Evolutionary conservation across 1,140 invertebrate species (phyloP).

Genomic region (Drosophila dunni): DNA sequence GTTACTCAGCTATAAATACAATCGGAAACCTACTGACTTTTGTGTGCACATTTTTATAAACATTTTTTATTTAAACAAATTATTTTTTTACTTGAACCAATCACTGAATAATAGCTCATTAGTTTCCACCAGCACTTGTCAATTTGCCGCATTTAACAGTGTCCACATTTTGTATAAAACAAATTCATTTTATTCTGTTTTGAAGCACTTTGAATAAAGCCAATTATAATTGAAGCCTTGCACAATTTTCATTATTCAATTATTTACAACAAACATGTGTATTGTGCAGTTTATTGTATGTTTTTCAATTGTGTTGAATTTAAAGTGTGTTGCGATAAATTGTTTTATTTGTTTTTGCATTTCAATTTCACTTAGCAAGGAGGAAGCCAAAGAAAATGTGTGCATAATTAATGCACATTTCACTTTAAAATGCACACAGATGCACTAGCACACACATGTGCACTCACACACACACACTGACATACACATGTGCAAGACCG

Average conservation of each 20-base stretch:
- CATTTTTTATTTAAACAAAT: too few species aligned
- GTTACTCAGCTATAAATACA: too few species aligned
- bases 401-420: conserved; percentile 81
- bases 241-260: neutral
- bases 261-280: neutral
- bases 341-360: conserved; percentile 23
- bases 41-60: too few species aligned
- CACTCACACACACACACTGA: conserved; percentile 14
- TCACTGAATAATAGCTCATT: conserved; percentile 3
- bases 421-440: conserved; percentile 80
- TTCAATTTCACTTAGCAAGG: conserved; percentile 63
- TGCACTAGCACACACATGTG: conserved; percentile 31
- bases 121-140: conserved; percentile 29
- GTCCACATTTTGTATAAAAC: conserved; percentile 5
- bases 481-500: conserved; percentile 20
- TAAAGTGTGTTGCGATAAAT: conserved; percentile 8
- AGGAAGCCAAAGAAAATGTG: conserved; percentile 42
- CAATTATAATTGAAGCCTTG: neutral
- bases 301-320: conserved; percentile 7
- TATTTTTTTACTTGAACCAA: neutral
- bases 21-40: too few species aligned
- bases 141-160: conserved; percentile 10
- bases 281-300: conserved; percentile 3
- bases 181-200: conserved; percentile 2
- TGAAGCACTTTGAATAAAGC: neutral